Evolutionary conservation across 2,888 invertebrate genomes (phyloP).

Genomic region (Ecdyonurus torrentis): DNA sequence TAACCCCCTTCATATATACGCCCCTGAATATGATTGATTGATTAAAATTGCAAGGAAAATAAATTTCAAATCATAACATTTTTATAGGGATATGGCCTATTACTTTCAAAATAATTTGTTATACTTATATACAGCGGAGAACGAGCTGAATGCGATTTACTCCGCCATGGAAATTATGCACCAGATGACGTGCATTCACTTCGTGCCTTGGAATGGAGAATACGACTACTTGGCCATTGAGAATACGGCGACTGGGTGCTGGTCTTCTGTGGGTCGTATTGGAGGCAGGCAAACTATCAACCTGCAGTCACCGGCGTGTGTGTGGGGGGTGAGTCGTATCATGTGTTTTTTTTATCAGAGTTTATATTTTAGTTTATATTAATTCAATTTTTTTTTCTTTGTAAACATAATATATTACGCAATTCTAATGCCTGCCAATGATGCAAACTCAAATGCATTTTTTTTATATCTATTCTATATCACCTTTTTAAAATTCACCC

Average conservation of each 20-base stretch:
- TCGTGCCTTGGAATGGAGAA: constrained; percentile 41
- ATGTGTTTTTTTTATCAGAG: too few species aligned
- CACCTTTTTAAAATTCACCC: too few species aligned
- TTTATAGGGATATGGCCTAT: constrained; percentile 4
- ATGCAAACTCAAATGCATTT: too few species aligned
- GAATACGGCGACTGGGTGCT: constrained; percentile 53
- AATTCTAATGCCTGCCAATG: too few species aligned
- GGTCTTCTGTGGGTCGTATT: constrained; percentile 61
- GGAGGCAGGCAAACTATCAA: constrained; percentile 31
- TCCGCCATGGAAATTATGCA: constrained; percentile 59
- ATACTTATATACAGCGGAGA: constrained; percentile 26
- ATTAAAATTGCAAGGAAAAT: too few species aligned
- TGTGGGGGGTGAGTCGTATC: not conserved
- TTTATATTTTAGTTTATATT: too few species aligned
- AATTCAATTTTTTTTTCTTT: too few species aligned
- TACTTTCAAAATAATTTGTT: not conserved
- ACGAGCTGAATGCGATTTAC: constrained; percentile 42
- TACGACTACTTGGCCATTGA: constrained; percentile 51
- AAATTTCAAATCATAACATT: too few species aligned
- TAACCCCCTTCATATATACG: too few species aligned
- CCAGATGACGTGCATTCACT: constrained; percentile 53
- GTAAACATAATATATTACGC: too few species aligned
- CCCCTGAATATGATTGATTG: too few species aligned
- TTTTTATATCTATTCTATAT: too few species aligned
- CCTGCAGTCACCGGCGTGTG: constrained; percentile 9